Percentiles rank a stretch among this genome's conserved stretches.
Evolutionary conservation across 2,113 vertebrate genomes (phyloP).

Genomic region (Rhinichthys klamathensis): DNA sequence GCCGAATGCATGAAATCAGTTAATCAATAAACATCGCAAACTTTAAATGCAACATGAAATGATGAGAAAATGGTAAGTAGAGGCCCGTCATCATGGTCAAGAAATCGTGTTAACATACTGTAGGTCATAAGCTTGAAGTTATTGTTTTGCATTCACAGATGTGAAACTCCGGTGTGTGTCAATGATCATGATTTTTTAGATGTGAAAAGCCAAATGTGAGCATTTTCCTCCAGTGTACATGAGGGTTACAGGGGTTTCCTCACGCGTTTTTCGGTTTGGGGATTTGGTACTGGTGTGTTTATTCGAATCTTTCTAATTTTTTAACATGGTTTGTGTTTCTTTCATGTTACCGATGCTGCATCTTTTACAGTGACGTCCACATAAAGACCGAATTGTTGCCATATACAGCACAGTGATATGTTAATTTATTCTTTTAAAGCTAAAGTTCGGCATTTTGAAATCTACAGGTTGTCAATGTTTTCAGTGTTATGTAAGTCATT

Average conservation of each 20-base stretch:
- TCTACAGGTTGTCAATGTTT: slow-evolving; percentile 15
- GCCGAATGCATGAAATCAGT: slow-evolving; percentile 82
- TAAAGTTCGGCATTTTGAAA: slow-evolving; percentile 6
- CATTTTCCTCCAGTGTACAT: slow-evolving; percentile 37
- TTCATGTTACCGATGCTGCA: neutral
- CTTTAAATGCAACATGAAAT: slow-evolving; percentile 51
- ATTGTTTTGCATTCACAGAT: slow-evolving; percentile 53
- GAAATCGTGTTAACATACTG: slow-evolving; percentile 45
- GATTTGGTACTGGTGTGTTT: slow-evolving; percentile 48
- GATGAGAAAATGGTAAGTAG: slow-evolving; percentile 55
- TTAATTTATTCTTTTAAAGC: slow-evolving; percentile 12
- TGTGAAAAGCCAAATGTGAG: slow-evolving; percentile 48
- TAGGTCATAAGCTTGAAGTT: slow-evolving; percentile 43
- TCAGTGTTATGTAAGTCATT: neutral
- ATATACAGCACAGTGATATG: neutral
- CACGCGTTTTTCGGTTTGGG: slow-evolving; percentile 36
- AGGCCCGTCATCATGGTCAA: slow-evolving; percentile 38
- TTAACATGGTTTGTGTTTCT: slow-evolving; percentile 27
- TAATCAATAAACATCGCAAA: slow-evolving; percentile 34
- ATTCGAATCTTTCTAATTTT: slow-evolving; percentile 16
- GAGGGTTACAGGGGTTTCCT: slow-evolving; percentile 27
- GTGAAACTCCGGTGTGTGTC: slow-evolving; percentile 52
- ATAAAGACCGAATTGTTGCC: neutral
- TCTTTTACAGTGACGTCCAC: neutral
- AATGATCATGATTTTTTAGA: slow-evolving; percentile 53